Evolutionary conservation across 2,113 vertebrate genomes (phyloP), one percentile per base, ranked within the genome.

Genomic region (Carassius gibelio): DNA sequence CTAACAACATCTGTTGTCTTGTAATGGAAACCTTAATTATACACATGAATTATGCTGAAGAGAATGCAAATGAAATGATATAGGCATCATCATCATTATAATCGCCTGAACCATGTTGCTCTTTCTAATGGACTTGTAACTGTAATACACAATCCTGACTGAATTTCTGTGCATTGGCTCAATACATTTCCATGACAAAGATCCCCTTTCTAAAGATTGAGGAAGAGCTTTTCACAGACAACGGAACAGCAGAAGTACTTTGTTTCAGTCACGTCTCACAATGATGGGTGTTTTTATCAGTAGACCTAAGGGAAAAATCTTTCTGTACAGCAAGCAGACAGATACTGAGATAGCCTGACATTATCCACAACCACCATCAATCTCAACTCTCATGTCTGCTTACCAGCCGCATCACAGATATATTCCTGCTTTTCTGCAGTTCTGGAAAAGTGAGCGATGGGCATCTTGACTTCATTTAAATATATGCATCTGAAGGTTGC

Each of bases 11-110:
- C 93, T 94, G 93, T 90, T 92, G 86, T 74, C 90, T 92, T 92
- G 92, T 94, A 94, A 94, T 94, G 89, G 84, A 92, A 94, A 92
- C 91, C 93, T 93, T 94, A 94, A 94, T 94, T 92, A 94, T 88
- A 91, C 91, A 91, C 91, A 93, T 94, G 93, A 93, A 93, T 94
- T 94, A 93, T 92, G 87, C 88, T 26, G 72, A 86, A 88, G 90
- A 92, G 87, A 93, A 94, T 90, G 90, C 89, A 80, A 81, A 89
- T 89, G 85, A 91, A 88, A 93, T 91, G 90, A 87, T 69, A 91
- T 92, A 92, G 89, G 83, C 88, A 86, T 80, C 82, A 89, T 93
- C 93, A 92, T 92, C 90, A 88, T 92, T 75, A 90, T 88, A 92
- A 92, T 91, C 89, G 91, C 90, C 87, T 89, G 89, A 91, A 92